A percentile compares a stretch with the other conserved stretches of the same genome.
phyloP scores from a whole-genome alignment of 1,140 invertebrate species.

The Drosophila murphyi region DNA sequence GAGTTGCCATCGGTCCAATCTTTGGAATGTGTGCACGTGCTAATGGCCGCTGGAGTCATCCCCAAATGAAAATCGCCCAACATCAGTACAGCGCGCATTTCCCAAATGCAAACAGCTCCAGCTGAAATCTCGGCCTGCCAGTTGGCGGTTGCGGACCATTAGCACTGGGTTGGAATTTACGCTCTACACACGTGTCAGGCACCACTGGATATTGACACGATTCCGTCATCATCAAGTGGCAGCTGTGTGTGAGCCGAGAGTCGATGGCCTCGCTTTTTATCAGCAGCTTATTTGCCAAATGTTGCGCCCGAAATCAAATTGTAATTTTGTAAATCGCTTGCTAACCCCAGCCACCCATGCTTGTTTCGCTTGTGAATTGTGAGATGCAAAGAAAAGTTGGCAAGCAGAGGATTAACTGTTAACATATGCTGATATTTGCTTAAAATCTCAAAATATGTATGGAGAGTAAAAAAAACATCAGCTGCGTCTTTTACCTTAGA shows the following conservation, averaged over 20 bases:
- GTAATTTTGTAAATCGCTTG: constrained; percentile 14
- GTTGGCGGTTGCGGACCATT: constrained; percentile 61
- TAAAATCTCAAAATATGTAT: too few relatives aligned
- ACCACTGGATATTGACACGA: constrained; percentile 67
- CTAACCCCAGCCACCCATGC: not conserved
- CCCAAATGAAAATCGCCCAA: constrained; percentile 32
- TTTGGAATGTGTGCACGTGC: constrained; percentile 72
- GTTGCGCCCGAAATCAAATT: constrained; percentile 35
- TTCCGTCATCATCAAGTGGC: constrained; percentile 68
- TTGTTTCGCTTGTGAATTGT: too few relatives aligned
- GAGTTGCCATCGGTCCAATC: constrained; percentile 42
- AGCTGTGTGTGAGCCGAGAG: constrained; percentile 8
- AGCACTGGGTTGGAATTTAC: constrained; percentile 71
- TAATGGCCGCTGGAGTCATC: constrained; percentile 60
- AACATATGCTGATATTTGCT: too few relatives aligned
- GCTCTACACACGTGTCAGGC: constrained; percentile 55
- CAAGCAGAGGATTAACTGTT: not conserved
- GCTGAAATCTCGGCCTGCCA: constrained; percentile 63
- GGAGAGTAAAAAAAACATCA: too few relatives aligned
- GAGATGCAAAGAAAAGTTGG: not conserved
- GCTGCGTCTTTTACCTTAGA: too few relatives aligned
- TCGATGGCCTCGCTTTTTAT: constrained; percentile 19
- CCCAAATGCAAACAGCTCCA: constrained; percentile 25
- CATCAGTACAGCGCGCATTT: constrained; percentile 53
- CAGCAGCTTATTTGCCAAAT: constrained; percentile 24